Percentiles rank a stretch among this genome's conserved stretches.
Evolutionary conservation across 1,140 invertebrate species (phyloP).

Genomic region (Aphaenogaster rudis): DNA sequence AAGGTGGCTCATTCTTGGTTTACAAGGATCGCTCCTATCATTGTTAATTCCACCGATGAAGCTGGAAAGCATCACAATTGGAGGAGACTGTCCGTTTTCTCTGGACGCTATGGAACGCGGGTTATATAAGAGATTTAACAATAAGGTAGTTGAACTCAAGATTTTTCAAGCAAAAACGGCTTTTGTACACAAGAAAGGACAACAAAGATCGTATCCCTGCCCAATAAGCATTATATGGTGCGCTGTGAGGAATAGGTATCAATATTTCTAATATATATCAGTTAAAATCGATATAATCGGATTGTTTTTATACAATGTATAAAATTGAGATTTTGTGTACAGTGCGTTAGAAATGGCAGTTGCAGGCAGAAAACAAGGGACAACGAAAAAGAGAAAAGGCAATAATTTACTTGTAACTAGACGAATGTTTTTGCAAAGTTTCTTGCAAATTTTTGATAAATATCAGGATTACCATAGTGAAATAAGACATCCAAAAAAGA

Average conservation of each 20-base stretch:
- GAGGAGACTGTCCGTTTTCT: conserved; percentile 90
- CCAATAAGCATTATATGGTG: conserved; percentile 90
- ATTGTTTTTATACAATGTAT: conserved; percentile 37
- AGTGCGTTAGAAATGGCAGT: conserved; percentile 92
- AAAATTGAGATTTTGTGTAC: conserved; percentile 61
- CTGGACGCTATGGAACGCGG: conserved; percentile 90
- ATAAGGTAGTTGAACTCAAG: conserved; percentile 74
- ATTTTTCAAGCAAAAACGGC: conserved; percentile 80
- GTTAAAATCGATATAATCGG: conserved; percentile 21
- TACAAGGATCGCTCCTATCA: conserved; percentile 93
- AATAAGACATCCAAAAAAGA: conserved; percentile 82
- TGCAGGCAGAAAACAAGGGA: conserved; percentile 93
- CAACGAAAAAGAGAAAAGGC: conserved; percentile 91
- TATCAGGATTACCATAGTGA: conserved; percentile 59
- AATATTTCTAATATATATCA: conserved; percentile 25
- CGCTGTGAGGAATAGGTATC: conserved; percentile 84
- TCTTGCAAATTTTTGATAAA: conserved; percentile 86
- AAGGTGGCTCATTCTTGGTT: conserved; percentile 94
- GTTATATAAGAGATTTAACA: conserved; percentile 86
- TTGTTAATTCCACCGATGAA: conserved; percentile 91
- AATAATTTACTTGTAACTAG: conserved; percentile 89
- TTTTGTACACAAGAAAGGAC: conserved; percentile 86
- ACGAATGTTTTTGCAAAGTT: conserved; percentile 89
- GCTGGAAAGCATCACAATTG: conserved; percentile 91
- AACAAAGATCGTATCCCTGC: conserved; percentile 86